Evolutionary conservation across 2,113 vertebrate genomes (phyloP).

Genomic region (Malaclemys terrapin): DNA sequence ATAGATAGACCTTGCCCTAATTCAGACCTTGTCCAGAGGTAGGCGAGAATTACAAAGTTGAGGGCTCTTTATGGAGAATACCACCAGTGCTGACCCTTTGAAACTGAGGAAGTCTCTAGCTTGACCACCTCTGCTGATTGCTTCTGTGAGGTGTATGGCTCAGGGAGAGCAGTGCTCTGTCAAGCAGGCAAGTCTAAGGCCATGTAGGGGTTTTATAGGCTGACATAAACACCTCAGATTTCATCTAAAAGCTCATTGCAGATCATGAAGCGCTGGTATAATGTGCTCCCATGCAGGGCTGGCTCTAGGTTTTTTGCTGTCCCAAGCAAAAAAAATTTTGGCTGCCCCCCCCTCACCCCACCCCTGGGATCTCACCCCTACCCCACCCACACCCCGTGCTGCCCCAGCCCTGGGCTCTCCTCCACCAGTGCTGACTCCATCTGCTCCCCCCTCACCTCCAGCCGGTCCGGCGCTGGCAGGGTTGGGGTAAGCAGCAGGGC

Average conservation of each 20-base stretch:
- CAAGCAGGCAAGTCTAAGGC: neutral
- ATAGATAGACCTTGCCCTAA: neutral
- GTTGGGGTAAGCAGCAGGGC: too few relatives aligned
- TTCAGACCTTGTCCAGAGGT: too few relatives aligned
- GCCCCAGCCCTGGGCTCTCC: too few relatives aligned
- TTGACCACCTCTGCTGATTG: neutral
- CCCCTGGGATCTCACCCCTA: too few relatives aligned
- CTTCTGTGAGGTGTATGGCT: neutral
- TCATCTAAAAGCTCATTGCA: neutral
- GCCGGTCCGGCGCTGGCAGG: too few relatives aligned
- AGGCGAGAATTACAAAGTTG: neutral
- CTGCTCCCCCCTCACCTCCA: too few relatives aligned
- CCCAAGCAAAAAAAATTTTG: too few relatives aligned
- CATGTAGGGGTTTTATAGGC: neutral
- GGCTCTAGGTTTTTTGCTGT: too few relatives aligned
- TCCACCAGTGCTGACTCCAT: too few relatives aligned
- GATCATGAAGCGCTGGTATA: neutral
- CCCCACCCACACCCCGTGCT: too few relatives aligned
- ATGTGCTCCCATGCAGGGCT: neutral
- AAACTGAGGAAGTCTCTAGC: neutral
- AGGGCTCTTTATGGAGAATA: neutral
- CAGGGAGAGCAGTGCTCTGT: neutral
- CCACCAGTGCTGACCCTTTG: neutral
- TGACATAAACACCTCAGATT: neutral
- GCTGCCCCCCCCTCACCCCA: too few relatives aligned